Percentiles rank a stretch among this genome's conserved stretches.
phyloP scores from a whole-genome alignment of 1,140 invertebrate genomes.

The Rhysida immarginata region DNA sequence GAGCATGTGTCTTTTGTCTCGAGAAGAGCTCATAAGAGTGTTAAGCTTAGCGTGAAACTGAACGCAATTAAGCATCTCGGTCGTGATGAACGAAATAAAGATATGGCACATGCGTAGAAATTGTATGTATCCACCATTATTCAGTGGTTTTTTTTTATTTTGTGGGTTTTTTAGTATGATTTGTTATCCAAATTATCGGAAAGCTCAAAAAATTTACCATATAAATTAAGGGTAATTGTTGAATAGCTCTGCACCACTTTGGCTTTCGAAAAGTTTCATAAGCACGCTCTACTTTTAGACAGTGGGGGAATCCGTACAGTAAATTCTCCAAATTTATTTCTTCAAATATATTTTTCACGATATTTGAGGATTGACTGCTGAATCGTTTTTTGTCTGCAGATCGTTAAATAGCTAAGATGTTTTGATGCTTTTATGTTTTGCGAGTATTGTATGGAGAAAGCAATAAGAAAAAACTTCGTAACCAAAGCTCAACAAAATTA shows the following conservation, averaged over 20 bases:
- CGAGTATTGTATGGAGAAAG: no score
- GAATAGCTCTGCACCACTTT: background rate
- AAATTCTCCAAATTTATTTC: no score
- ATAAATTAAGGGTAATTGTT: background rate
- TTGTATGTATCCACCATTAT: background rate
- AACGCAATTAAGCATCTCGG: background rate
- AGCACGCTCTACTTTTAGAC: background rate
- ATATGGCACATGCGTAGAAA: background rate
- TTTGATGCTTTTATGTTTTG: no score
- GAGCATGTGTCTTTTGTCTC: background rate
- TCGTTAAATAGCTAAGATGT: no score
- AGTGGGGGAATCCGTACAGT: background rate
- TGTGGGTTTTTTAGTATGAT: background rate
- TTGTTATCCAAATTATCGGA: background rate
- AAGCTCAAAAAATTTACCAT: background rate
- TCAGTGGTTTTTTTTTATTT: background rate
- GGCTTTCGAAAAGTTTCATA: background rate
- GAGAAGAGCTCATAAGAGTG: background rate
- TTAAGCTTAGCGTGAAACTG: background rate
- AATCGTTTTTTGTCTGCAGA: no score
- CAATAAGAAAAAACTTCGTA: no score
- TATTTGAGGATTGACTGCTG: no score
- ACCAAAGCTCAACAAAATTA: no score
- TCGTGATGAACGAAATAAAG: background rate
- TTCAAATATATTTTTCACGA: no score